phyloP scores from a whole-genome alignment of 2,113 vertebrate genomes.

The Rhynchomys soricoides region DNA sequence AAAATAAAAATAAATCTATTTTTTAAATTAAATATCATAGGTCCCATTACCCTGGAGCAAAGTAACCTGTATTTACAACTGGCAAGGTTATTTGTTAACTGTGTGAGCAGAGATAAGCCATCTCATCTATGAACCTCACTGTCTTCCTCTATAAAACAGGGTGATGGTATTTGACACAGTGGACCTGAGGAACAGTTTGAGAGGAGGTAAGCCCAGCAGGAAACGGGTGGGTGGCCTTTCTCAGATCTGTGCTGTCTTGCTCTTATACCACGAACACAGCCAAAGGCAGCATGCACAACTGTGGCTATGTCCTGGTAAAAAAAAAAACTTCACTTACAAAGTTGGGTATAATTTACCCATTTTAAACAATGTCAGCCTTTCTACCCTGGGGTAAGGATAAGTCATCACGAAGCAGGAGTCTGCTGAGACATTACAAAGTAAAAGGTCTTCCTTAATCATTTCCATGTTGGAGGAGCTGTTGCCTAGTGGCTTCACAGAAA shows the following conservation, averaged over 20 bases:
- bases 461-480: background rate
- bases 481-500: background rate
- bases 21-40: background rate
- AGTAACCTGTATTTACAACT: background rate
- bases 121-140: background rate
- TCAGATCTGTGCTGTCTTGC: background rate
- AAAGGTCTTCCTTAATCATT: background rate
- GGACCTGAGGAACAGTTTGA: background rate
- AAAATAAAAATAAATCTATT: background rate
- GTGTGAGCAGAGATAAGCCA: background rate
- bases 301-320: background rate
- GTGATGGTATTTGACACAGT: background rate
- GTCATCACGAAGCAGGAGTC: background rate
- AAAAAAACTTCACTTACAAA: constrained; percentile 15
- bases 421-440: background rate
- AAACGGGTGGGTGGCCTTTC: background rate
- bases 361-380: background rate
- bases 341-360: background rate
- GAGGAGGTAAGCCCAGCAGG: background rate
- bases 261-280: background rate
- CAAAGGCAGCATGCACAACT: background rate
- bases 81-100: background rate
- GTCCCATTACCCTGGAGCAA: background rate
- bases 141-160: background rate
- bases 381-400: background rate